Evolutionary conservation across 1,140 invertebrate species (phyloP), one percentile per base, ranked within the genome.

Genomic region (Hylaeus anthracinus): DNA sequence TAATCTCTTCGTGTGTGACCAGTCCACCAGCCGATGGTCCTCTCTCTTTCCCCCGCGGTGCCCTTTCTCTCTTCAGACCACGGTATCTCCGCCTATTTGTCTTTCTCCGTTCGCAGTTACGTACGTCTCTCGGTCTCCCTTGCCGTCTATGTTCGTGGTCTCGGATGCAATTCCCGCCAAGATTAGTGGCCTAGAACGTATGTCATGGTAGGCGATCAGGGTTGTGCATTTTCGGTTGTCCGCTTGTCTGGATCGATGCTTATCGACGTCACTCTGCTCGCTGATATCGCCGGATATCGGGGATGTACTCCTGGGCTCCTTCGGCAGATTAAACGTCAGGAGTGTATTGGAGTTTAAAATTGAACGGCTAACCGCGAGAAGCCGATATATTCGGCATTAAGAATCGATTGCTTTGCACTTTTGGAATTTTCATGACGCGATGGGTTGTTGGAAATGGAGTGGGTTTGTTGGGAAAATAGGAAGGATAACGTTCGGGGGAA

Each of bases 1-100:
- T 87, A 87, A 87, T 87, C 86, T 87, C 82, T 81, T 58, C 82
- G 75, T 64, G 86, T 87, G 85, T 87, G 86, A 87, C 74, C 75
- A 56, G 69, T 72, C 67, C 72, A 70, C 51, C 66, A 26, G 63
- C 75, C 76, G 79, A 79, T 67, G 56, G 26, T 45, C 51, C 43
- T 51, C 61, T n/a, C 72, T 69, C 9, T 41, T 26, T 56, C 51
- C 39, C 14, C 61, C 69, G 3, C 75, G 41, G 15, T 43, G 14
- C 74, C 37, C 14, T 56, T 67, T 71, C 41, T 41, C 61, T 72
- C 61, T 51, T 60, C n/a, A 41, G 61, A 55, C 64, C 45, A 37
- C 56, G 9, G 45, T 77, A 75, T 81, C 66, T 55, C 67, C 37
- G 41, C 26, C 72, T 81, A 74, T 81, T 69, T 81, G 45, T 81